Evolutionary conservation across 2,797 vertebrate genomes (phyloP), one percentile per base, ranked within the genome.

Genomic region (Galaxias olidus): DNA sequence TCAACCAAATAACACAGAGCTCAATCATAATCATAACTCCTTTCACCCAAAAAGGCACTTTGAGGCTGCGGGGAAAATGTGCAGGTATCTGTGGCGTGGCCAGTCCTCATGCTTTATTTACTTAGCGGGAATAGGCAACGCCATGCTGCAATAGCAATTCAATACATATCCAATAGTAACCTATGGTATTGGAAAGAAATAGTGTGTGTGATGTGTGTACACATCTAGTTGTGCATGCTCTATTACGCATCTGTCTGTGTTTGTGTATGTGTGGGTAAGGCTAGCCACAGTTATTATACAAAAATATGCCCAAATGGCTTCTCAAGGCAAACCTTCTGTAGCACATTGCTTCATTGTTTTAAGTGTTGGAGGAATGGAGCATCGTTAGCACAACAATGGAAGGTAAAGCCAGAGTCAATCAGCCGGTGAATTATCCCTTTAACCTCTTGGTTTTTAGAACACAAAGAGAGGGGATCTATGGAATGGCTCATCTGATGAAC

Each of bases 401-500:
- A n/a, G n/a, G n/a, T n/a, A n/a, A 30, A 30, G 30, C 30, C 6
- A 30, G 30, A 30, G 3, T 30, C 6, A 6, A 30, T 30, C 30
- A 30, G n/a, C n/a, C n/a, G n/a, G 2, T 30, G 6, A 3, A 30
- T 30, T 6, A 30, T 30, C 30, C 30, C 30, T 30, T 30, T 30
- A 30, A 30, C 6, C 30, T 30, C 30, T 30, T 2, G 30, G 30
- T 30, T 6, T 30, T 30, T 30, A 30, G 30, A 30, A 30, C 30
- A 30, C 30, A 30, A 30, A 30, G 30, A 30, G 30, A 30, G 2
- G 30, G 30, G 30, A 30, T 17, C 63, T 69, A 51, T 55, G 15
- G 73, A 69, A 49, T 44, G 17, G 75, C 78, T 85, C 82, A 78
- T 82, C 81, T 86, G 75, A 66, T 56, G 51, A 46, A 59, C 78